phyloP scores from a whole-genome alignment of 2,113 vertebrate species.

The Notarius quadriscutis region DNA sequence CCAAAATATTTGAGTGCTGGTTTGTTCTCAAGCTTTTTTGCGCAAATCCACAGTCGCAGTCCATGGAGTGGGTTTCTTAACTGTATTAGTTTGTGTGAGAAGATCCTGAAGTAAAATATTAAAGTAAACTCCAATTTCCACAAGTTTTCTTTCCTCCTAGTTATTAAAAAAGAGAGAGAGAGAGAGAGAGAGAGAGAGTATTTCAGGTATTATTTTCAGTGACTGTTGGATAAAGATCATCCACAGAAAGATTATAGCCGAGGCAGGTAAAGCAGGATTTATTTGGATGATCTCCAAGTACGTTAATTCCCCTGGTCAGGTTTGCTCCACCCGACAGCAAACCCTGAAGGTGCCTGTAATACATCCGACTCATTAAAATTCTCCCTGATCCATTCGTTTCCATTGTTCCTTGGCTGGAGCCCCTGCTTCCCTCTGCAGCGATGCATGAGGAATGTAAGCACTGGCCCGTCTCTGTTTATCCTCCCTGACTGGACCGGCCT shows the following conservation, averaged over 20 bases:
- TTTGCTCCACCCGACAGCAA: conserved; percentile 1
- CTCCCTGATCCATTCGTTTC: background rate
- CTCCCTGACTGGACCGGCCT: background rate
- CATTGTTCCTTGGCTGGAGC: background rate
- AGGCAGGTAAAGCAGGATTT: conserved; percentile 23
- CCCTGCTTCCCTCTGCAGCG: conserved; percentile 8
- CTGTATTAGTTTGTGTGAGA: background rate
- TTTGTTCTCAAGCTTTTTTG: background rate
- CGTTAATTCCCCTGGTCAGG: conserved; percentile 32
- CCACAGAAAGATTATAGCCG: background rate
- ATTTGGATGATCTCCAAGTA: conserved; percentile 16
- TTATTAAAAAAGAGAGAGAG: background rate
- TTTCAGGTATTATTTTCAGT: background rate
- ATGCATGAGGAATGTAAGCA: background rate
- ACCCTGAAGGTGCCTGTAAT: background rate
- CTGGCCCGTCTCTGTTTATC: background rate
- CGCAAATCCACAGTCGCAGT: background rate
- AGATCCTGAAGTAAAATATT: background rate
- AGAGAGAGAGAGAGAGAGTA: background rate
- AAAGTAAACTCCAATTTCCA: conserved; percentile 3
- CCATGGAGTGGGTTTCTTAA: background rate
- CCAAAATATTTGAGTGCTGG: conserved; percentile 11
- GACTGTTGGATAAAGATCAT: background rate
- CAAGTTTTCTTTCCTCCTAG: background rate
- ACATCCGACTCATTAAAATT: background rate